Evolutionary conservation across 1,140 invertebrate species (phyloP), one percentile per base, ranked within the genome.

Genomic region (Philotrypesis tridentata): DNA sequence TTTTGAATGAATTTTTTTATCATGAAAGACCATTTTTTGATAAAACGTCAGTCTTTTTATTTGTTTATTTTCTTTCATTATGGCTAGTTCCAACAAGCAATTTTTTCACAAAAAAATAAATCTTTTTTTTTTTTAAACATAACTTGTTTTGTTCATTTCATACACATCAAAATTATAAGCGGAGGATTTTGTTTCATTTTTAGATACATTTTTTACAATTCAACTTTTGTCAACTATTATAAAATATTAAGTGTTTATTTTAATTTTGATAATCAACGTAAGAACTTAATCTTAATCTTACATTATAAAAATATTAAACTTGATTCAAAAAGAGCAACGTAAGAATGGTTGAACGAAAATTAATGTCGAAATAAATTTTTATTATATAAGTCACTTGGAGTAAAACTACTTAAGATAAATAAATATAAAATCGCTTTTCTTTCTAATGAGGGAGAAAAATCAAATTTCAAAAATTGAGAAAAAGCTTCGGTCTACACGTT

Each of bases 301-400:
- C 11, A 68, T 68, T 3, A 63, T 23, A 31, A 33, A 29, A 43
- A 43, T 14, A 3, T 68, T 21, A 29, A 31, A 31, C 29, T 71
- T 71, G 2, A 82, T 55, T n/a, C 31, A 37, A 71, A 81, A 40
- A 33, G 37, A 75, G 37, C 48, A 83, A 61, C 73, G 78, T 25
- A 60, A 23, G 48, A 82, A 40, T 68, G 73, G 79, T 83, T 37
- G 23, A 63, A 65, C 65, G 25, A 86, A 85, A 73, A 21, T 14
- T 71, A 33, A 23, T 21, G 33, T 43, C 4, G 0, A 17, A 9
- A n/a, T 31, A 21, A 80, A 78, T 40, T 71, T 68, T 77, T 17
- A 73, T 55, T 48, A 43, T 29, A 43, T 48, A 43, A 72, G 37
- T 72, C 17, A 29, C 21, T 43, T 48, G 40, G 12, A 48, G 17